These are phyloP conservation scores for Peromyscus polionotus DNA, from an alignment of 2,113 vertebrate genomes.

Conservation along the genomic window DNA sequence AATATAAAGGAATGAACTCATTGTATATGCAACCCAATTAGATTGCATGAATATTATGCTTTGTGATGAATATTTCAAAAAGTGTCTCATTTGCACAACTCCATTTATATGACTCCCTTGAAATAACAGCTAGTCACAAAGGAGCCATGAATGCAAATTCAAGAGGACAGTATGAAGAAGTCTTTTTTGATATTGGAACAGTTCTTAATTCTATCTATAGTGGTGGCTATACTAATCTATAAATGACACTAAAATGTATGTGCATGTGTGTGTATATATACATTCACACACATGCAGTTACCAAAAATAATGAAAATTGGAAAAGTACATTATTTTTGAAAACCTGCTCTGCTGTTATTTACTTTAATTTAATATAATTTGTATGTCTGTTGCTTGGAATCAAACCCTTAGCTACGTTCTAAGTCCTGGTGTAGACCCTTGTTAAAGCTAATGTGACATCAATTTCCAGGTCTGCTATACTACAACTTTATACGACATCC, in stretches of 20 bases:
- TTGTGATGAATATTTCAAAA: not conserved
- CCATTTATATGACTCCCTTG: not conserved
- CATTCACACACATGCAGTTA: not conserved
- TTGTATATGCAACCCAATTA: not conserved
- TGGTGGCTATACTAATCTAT: not conserved
- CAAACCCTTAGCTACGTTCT: not conserved
- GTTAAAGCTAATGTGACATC: not conserved
- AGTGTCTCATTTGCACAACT: not conserved
- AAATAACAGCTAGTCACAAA: slow-evolving; percentile 29
- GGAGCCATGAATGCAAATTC: not conserved
- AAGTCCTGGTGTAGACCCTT: not conserved
- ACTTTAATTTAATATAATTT: not conserved
- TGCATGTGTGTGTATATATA: not conserved
- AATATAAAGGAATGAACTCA: slow-evolving; percentile 47
- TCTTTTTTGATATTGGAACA: not conserved
- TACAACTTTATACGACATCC: not conserved
- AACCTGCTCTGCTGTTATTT: not conserved
- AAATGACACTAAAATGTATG: not conserved
- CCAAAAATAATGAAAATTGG: slow-evolving; percentile 48
- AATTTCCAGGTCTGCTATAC: not conserved
- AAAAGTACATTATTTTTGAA: not conserved
- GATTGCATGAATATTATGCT: not conserved
- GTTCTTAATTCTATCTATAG: not conserved
- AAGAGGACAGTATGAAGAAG: not conserved
- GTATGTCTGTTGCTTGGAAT: not conserved